Conservation (phyloP, 2,888 invertebrate genomes). For the Drosophila neutralis region DNA sequence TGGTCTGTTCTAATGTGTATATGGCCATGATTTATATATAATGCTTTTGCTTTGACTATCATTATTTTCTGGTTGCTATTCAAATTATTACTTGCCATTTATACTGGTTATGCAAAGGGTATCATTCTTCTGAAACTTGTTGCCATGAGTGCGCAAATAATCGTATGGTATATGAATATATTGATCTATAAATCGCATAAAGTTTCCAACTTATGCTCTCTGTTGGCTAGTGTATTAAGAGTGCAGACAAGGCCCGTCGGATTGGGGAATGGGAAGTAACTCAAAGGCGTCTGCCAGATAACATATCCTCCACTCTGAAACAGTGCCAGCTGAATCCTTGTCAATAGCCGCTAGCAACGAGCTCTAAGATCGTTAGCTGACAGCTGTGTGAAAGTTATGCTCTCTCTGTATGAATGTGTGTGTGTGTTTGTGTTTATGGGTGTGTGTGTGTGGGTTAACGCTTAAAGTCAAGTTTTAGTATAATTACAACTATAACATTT, state of each 20-base stretch:
- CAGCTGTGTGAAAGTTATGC: constrained; percentile 42
- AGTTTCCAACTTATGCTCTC: constrained; percentile 7
- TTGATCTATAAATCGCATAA: neutral
- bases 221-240: constrained; percentile 17
- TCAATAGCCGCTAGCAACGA: constrained; percentile 46
- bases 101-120: neutral
- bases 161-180: neutral
- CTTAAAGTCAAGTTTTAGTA: constrained; percentile 78
- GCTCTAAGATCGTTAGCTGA: constrained; percentile 53
- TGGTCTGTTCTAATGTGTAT: neutral
- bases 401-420: constrained; percentile 9
- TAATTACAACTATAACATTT: constrained; percentile 80
- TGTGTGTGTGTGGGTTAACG: constrained; percentile 36
- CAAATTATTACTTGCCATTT: neutral
- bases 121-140: neutral
- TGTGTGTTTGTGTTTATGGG: constrained; percentile 12
- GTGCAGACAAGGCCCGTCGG: neutral
- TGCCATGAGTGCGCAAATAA: neutral
- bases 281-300: constrained; percentile 36
- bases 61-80: neutral
- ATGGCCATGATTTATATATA: neutral
- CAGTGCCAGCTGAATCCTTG: constrained; percentile 35
- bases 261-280: constrained; percentile 23
- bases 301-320: constrained; percentile 23
- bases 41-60: neutral